These are phyloP conservation scores for Bombus sibiricus DNA, from an alignment of 1,140 invertebrate genomes.

Conservation along the genomic window DNA sequence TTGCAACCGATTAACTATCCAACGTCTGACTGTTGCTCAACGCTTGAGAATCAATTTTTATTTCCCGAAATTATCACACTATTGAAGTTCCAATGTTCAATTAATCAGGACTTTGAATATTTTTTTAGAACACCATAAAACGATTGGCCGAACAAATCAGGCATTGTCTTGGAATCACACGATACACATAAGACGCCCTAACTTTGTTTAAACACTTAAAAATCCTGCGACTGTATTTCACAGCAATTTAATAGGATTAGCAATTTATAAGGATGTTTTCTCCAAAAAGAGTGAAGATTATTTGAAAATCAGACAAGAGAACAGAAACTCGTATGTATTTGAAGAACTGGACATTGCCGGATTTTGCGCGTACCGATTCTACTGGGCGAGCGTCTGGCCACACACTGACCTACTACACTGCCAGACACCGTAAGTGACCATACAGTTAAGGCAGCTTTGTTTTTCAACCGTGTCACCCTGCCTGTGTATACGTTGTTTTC, in stretches of 20 bases:
- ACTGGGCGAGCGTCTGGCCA: background rate
- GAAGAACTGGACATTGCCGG: background rate
- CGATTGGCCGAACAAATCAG: too few relatives aligned
- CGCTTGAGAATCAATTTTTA: background rate
- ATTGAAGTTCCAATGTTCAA: too few relatives aligned
- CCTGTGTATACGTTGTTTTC: background rate
- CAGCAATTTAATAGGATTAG: too few relatives aligned
- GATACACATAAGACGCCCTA: background rate
- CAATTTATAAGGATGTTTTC: too few relatives aligned
- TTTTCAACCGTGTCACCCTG: background rate
- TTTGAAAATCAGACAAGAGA: background rate
- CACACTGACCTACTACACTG: conserved; percentile 19
- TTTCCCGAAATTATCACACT: background rate
- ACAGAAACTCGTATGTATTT: background rate
- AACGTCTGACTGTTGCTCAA: background rate
- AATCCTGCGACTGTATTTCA: too few relatives aligned
- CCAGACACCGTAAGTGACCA: background rate
- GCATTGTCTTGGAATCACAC: too few relatives aligned
- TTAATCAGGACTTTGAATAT: too few relatives aligned
- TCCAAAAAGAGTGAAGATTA: background rate
- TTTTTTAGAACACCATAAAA: too few relatives aligned
- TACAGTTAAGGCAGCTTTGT: background rate
- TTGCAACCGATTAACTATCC: background rate
- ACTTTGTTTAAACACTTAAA: background rate
- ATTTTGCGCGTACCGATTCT: background rate